These are phyloP conservation scores for Toxonevra muliebris DNA, from an alignment of 2,888 invertebrate species.

Conservation along the genomic window DNA sequence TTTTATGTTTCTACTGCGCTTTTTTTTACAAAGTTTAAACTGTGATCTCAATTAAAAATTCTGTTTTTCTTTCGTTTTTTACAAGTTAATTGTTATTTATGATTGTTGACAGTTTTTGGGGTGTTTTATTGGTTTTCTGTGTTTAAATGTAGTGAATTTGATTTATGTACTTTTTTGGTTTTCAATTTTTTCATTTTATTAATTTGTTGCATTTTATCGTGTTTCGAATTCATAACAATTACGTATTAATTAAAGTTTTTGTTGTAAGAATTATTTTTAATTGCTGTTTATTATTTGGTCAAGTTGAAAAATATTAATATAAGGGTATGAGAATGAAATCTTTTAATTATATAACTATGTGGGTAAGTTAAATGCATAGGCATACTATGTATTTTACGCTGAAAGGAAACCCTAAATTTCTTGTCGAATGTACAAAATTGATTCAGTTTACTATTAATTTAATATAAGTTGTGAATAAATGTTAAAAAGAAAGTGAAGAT, in stretches of 20 bases:
- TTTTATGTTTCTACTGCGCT: no score
- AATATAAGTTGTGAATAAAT: no score
- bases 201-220: slow-evolving; percentile 14
- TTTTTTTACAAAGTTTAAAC: neutral
- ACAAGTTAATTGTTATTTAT: slow-evolving; percentile 10
- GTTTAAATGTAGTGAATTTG: neutral
- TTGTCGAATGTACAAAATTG: no score
- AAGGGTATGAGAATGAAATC: no score
- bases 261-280: neutral
- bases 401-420: no score
- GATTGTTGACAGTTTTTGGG: slow-evolving; percentile 8
- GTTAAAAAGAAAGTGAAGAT: no score
- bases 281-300: neutral
- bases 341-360: no score
- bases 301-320: no score
- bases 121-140: neutral
- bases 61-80: neutral
- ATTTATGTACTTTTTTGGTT: neutral
- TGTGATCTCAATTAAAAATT: slow-evolving; percentile 16
- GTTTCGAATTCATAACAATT: slow-evolving; percentile 10
- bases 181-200: neutral
- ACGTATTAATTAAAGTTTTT: slow-evolving; percentile 1
- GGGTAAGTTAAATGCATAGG: no score
- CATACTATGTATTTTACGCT: no score
- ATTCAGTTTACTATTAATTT: no score